A percentile compares a stretch with the other conserved stretches of the same genome.
phyloP scores from a whole-genome alignment of 2,113 vertebrate genomes.

The Archocentrus centrarchus region DNA sequence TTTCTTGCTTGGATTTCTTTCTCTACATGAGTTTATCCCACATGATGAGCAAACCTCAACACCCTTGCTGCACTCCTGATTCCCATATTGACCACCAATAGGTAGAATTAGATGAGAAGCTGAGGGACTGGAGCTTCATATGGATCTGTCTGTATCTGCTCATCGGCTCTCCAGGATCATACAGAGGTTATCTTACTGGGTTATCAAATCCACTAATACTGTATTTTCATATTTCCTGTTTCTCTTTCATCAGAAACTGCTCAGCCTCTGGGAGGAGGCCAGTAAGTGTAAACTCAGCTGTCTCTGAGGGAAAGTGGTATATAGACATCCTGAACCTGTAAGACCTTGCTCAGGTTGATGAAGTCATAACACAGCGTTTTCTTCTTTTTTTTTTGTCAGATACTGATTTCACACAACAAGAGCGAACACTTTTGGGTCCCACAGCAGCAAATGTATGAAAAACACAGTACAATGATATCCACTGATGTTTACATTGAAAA shows the following conservation, averaged over 20 bases:
- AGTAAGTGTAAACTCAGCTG: constrained; percentile 18
- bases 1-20: constrained; percentile 6
- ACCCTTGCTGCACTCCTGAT: constrained; percentile 48
- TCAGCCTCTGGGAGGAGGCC: constrained; percentile 26
- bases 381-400: constrained; percentile 32
- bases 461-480: constrained; percentile 31
- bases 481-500: constrained; percentile 40
- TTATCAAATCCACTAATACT: constrained; percentile 57
- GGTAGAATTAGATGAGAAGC: constrained; percentile 55
- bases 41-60: constrained; percentile 41
- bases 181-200: constrained; percentile 21
- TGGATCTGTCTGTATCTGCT: constrained; percentile 45
- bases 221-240: constrained; percentile 57
- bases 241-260: constrained; percentile 54
- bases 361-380: constrained; percentile 48
- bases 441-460: constrained; percentile 14
- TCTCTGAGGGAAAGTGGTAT: constrained; percentile 19
- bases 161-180: constrained; percentile 33
- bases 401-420: constrained; percentile 30
- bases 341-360: constrained; percentile 29
- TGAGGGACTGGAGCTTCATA: constrained; percentile 49
- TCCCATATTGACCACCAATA: constrained; percentile 60
- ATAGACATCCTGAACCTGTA: constrained; percentile 41
- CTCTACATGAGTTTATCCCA: constrained; percentile 18
- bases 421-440: constrained; percentile 4